These are phyloP conservation scores for Tyto alba DNA, from an alignment of 2,113 vertebrate species.

Conservation along the genomic window DNA sequence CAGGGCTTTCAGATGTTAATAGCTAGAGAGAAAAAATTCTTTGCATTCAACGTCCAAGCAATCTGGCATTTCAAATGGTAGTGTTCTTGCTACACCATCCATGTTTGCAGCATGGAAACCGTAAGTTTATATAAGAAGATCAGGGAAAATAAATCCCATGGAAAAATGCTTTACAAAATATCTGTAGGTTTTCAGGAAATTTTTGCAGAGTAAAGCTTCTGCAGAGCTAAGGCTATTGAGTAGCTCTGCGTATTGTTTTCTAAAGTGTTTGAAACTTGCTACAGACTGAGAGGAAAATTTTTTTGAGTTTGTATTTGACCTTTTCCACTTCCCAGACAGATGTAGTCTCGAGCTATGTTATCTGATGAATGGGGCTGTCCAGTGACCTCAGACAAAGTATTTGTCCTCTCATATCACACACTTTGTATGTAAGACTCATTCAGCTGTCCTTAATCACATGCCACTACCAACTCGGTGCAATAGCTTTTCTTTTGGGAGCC, in stretches of 20 bases:
- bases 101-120: neutral
- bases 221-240: neutral
- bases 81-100: neutral
- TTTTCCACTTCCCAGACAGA: neutral
- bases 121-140: neutral
- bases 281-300: neutral
- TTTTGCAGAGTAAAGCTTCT: neutral
- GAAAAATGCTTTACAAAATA: neutral
- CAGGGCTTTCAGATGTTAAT: constrained; percentile 1
- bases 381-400: neutral
- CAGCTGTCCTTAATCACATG: no score
- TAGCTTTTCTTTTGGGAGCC: neutral
- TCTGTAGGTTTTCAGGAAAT: neutral
- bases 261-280: neutral
- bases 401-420: neutral
- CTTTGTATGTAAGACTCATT: neutral
- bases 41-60: neutral
- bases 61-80: neutral
- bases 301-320: neutral
- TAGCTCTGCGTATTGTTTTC: neutral
- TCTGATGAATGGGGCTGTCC: neutral
- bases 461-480: neutral
- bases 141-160: neutral
- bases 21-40: neutral
- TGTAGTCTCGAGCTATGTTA: neutral